A percentile compares a stretch with the other conserved stretches of the same genome.
These are phyloP conservation scores for Crossocerus cetratus DNA, from an alignment of 2,888 invertebrate species.

Conservation along the genomic window DNA sequence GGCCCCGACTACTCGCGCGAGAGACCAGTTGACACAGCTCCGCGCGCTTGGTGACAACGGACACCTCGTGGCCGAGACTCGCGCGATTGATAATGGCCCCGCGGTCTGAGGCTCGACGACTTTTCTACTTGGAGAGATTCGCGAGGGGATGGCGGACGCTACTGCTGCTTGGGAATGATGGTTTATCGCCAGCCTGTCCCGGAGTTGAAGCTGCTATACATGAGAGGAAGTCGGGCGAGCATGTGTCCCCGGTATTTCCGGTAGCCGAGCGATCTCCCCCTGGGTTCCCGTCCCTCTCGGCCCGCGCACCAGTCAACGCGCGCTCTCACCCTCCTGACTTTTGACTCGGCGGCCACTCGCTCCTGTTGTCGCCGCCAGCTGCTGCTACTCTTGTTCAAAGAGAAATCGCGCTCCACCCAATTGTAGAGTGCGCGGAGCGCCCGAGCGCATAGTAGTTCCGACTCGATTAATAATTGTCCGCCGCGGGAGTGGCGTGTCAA, in stretches of 20 bases:
- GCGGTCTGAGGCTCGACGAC: no score
- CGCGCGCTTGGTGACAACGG: no score
- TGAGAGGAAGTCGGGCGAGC: conserved; percentile 53
- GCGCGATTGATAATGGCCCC: no score
- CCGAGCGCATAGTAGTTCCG: no score
- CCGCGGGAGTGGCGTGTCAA: no score
- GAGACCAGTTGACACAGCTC: no score
- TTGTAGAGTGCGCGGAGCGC: no score
- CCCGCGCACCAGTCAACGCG: neutral
- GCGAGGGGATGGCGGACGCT: no score
- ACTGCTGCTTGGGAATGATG: conserved; percentile 43
- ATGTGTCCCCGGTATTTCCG: conserved; percentile 60
- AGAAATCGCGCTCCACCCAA: neutral
- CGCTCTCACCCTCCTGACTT: conserved; percentile 40
- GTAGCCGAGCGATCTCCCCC: conserved; percentile 44
- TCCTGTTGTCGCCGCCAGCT: conserved; percentile 12
- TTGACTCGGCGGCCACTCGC: conserved; percentile 34
- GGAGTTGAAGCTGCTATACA: conserved; percentile 54
- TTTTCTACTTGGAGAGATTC: no score
- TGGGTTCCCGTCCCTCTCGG: conserved; percentile 32
- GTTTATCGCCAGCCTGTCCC: conserved; percentile 49
- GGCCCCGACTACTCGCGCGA: no score
- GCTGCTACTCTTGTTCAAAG: neutral
- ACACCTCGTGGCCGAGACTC: no score
- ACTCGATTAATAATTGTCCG: conserved; percentile 9